Evolutionary conservation across 2,797 vertebrate genomes (phyloP), one percentile per base, ranked within the genome.

Genomic region (Ptychadena robeensis): DNA sequence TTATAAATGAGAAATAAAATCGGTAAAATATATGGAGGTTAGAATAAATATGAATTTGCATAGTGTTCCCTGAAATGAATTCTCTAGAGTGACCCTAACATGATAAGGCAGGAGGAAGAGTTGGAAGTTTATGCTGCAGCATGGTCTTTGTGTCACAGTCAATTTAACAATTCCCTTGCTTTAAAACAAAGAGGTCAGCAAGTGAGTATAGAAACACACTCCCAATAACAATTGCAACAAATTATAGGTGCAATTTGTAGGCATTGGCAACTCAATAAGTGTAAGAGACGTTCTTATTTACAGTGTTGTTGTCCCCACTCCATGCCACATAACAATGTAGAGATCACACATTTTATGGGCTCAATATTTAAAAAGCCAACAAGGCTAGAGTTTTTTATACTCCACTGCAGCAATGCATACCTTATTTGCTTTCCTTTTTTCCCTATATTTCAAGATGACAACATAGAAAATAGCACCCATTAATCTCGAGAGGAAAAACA

Each of bases 391-490:
- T 74, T 57, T 75, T 40, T 53, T 66, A 71, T 64, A 27, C 83
- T 87, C 80, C 82, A 87, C 86, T 80, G 61, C 76, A 86, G 0
- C 7, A 89, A 87, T 65, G 88, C 61, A 90, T 73, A 81, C 71
- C 30, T 88, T 87, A 88, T 88, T 90, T 88, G 69, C 80, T 88
- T 80, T 73, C 65, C n/a, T 72, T 88, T 78, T 76, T 85, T 72
- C 82, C 78, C 85, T 87, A 81, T 86, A 90, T 66, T 85, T 91
- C 73, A 88, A 86, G 86, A 72, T 82, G 87, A 89, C 59, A 90
- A 74, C 80, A 87, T 34, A 34, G 65, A 84, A 84, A 89, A 88
- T 83, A 87, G 81, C 44, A 89, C 71, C 81, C 82, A 91, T 87
- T 90, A 87, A 89, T 82, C 83, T 87, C 57, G 25, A 72, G 83